Evolutionary conservation across 1,140 invertebrate genomes (phyloP), one percentile per base, ranked within the genome.

Genomic region (Lucilia sericata): DNA sequence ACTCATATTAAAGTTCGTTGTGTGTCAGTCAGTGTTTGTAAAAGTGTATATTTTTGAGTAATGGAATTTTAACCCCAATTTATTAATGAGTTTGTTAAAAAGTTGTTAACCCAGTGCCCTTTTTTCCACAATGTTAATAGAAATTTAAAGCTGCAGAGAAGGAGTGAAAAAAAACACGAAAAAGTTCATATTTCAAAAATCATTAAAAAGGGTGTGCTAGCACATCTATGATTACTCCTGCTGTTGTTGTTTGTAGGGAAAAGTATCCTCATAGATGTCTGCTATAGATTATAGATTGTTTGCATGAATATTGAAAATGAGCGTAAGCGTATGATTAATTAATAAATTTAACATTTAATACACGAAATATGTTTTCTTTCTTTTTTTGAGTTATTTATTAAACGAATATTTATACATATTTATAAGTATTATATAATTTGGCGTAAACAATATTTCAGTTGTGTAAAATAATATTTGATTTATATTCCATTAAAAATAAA

Each of bases 11-110:
- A 55, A 12, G 51, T 55, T 55, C 0, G 42, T 8, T 42, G 42
- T 42, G 42, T n/a, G 55, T 60, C 13, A 60, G 55, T 60, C 2
- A 60, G 51, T 70, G 9, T 10, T 70, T 10, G 65, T 3, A 30
- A 30, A 30, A 30, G 25, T 19, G n/a, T 70, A 7, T 70, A 21
- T n/a, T 7, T 10, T 70, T 19, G n/a, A 12, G 4, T 70, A 70
- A 70, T 70, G 65, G 19, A 70, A 70, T 70, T 70, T 70, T 70
- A 70, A 70, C 65, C 65, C 60, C 65, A 70, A 70, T 70, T 70
- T 70, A 70, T 70, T 70, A 70, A 70, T 70, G 65, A 70, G 65
- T 70, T 55, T 70, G 65, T 70, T 21, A 21, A 70, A 70, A 70
- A 25, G 9, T 70, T 19, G n/a, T 70, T 70, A 70, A 70, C 19